Evolutionary conservation across 2,113 vertebrate species (phyloP), one percentile per base, ranked within the genome.

Genomic region (Hemibagrus wyckioides): DNA sequence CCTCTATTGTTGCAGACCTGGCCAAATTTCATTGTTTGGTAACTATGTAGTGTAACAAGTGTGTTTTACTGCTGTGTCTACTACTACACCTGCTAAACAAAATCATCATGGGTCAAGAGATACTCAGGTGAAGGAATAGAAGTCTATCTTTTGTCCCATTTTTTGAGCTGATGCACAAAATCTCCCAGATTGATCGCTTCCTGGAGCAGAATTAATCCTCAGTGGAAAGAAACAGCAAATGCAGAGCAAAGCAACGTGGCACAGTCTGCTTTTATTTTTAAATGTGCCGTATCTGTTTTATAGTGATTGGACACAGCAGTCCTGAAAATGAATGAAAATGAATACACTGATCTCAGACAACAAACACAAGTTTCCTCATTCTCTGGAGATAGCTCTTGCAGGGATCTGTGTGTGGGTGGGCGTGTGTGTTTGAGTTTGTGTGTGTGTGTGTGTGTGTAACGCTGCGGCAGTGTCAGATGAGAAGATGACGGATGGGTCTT

Each of bases 401-500:
- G n/a, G 9, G 1, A 2, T 56, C 14, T 23, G 41, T 25, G 73
- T 71, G 48, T 23, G 44, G 44, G 44, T 8, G n/a, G 6, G 30
- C 13, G 82, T 36, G 52, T 83, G 83, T 25, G 48, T 79, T 48
- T 52, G 48, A 17, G 76, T 36, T 39, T 30, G 69, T 73, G 69
- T 73, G 69, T 39, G 69, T 65, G 59, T 19, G 41, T 6, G 23
- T 28, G 67, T 11, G 48, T 48, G 50, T 13, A 57, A 57, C 25
- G 8, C 21, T 28, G 50, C 3, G 6, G 52, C 7, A 76, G 33
- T 44, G 28, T 80, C 59, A 85, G 50, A 75, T 86, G 80, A 87
- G 33, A 56, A n/a, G 65, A 54, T 73, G 82, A 89, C 67, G 84
- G 89, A 87, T 87, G 81, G 79, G 57, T 76, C 77, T 84, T 63